These are phyloP conservation scores for Amphilophus citrinellus DNA, from an alignment of 2,113 vertebrate genomes.

Conservation along the genomic window DNA sequence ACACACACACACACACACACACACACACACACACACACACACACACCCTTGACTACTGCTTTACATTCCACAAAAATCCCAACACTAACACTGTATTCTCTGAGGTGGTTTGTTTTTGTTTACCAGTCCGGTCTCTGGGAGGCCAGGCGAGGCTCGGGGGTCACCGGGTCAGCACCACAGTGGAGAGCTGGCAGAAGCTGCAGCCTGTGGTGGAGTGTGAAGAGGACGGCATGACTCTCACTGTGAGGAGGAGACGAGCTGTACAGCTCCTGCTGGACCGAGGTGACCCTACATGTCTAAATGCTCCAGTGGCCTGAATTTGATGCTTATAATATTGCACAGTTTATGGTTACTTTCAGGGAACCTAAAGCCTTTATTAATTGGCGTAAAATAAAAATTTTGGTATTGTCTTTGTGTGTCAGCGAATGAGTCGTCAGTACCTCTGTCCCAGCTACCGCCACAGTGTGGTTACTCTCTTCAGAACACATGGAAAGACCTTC, in stretches of 20 bases:
- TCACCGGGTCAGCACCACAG: background rate
- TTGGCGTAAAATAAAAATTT: background rate
- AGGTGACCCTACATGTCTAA: constrained; percentile 40
- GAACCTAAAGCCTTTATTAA: background rate
- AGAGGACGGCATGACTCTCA: constrained; percentile 59
- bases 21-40: background rate
- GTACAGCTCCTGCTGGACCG: constrained; percentile 48
- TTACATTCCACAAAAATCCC: background rate
- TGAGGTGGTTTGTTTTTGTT: constrained; percentile 13
- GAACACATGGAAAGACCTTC: constrained; percentile 55
- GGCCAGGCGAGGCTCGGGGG: constrained; percentile 5
- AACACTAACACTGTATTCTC: background rate
- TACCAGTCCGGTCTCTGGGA: constrained; percentile 10
- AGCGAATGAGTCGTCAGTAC: constrained; percentile 61
- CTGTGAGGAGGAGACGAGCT: constrained; percentile 55
- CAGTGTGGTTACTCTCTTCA: constrained; percentile 70
- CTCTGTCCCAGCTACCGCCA: constrained; percentile 56
- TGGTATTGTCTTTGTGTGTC: background rate
- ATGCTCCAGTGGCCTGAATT: background rate
- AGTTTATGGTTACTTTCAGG: background rate
- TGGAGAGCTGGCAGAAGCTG: constrained; percentile 61
- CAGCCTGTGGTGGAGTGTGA: constrained; percentile 70
- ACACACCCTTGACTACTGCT: background rate
- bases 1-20: accelerated
- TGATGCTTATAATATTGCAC: background rate